Percentiles rank a stretch among this genome's conserved stretches.
These are phyloP conservation scores for Enteromius viviparus DNA, from an alignment of 2,797 vertebrate species.

Conservation along the genomic window DNA sequence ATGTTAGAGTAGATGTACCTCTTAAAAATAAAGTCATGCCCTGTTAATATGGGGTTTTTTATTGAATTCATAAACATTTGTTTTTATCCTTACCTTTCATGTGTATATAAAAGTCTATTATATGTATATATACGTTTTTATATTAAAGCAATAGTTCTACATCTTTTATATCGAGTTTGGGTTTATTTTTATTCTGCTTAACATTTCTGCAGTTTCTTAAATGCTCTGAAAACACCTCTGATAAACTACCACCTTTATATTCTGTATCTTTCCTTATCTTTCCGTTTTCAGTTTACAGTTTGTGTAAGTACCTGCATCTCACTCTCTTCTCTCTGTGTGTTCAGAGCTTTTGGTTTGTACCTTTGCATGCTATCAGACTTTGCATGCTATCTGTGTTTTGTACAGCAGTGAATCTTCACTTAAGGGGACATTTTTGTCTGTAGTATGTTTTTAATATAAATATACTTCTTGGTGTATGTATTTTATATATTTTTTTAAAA, in stretches of 20 bases:
- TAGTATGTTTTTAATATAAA: slow-evolving; percentile 29
- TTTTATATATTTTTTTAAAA: neutral
- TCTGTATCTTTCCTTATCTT: slow-evolving; percentile 72
- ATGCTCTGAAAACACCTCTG: slow-evolving; percentile 51
- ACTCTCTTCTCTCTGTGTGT: slow-evolving; percentile 66
- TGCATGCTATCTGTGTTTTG: slow-evolving; percentile 28
- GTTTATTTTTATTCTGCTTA: slow-evolving; percentile 6
- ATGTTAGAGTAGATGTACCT: neutral
- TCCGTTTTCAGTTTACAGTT: slow-evolving; percentile 76
- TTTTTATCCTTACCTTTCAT: neutral
- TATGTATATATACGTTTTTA: too few relatives aligned
- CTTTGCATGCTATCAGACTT: slow-evolving; percentile 53
- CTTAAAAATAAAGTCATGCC: neutral
- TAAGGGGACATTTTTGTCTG: neutral
- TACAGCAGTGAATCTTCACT: slow-evolving; percentile 28
- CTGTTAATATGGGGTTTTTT: neutral
- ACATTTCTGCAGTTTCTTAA: slow-evolving; percentile 40
- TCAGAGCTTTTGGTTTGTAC: slow-evolving; percentile 51
- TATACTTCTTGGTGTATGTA: neutral
- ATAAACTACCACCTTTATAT: slow-evolving; percentile 77
- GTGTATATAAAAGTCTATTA: neutral
- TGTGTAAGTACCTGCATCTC: slow-evolving; percentile 78
- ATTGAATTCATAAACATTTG: neutral
- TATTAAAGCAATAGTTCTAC: neutral
- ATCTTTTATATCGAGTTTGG: neutral